phyloP scores from a whole-genome alignment of 2,113 vertebrate species.

The Propithecus coquereli region DNA sequence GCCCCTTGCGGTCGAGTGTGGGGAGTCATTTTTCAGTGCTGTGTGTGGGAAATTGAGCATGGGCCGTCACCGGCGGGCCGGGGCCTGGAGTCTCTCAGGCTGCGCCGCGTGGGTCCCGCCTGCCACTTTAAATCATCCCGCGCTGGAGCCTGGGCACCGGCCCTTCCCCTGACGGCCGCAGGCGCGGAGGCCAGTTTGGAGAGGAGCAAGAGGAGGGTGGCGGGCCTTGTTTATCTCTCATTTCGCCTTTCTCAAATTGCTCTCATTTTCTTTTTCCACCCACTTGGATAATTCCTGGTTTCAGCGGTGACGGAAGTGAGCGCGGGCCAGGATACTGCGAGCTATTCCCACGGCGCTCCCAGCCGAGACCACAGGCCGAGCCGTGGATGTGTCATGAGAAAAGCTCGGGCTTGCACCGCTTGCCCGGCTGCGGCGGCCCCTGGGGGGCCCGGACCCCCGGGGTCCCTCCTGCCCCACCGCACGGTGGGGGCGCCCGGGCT shows the following conservation, averaged over 20 bases:
- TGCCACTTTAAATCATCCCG: not conserved
- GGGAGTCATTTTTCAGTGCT: slow-evolving; percentile 60
- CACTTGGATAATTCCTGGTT: slow-evolving; percentile 56
- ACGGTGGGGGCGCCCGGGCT: fast-evolving
- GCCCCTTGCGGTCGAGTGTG: slow-evolving; percentile 63
- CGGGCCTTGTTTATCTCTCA: not conserved
- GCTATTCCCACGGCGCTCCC: slow-evolving; percentile 45
- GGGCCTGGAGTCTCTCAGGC: not conserved
- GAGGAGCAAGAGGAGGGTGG: not conserved
- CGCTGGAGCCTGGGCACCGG: fast-evolving
- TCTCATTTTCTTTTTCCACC: slow-evolving; percentile 60
- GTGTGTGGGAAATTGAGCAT: slow-evolving; percentile 73
- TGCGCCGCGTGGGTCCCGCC: not conserved
- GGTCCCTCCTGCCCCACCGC: fast-evolving
- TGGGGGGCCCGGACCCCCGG: not conserved
- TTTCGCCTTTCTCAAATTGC: slow-evolving; percentile 29
- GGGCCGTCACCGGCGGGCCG: not conserved
- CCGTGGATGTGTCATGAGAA: slow-evolving; percentile 43
- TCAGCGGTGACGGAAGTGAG: slow-evolving; percentile 36
- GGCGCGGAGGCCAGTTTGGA: not conserved
- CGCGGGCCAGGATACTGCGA: not conserved
- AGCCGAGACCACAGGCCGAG: slow-evolving; percentile 36
- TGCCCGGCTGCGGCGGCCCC: not conserved
- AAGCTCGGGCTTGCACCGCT: not conserved
- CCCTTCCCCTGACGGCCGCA: not conserved